Conservation (phyloP, 2,888 invertebrate genomes). For the Calameuta idolon region DNA sequence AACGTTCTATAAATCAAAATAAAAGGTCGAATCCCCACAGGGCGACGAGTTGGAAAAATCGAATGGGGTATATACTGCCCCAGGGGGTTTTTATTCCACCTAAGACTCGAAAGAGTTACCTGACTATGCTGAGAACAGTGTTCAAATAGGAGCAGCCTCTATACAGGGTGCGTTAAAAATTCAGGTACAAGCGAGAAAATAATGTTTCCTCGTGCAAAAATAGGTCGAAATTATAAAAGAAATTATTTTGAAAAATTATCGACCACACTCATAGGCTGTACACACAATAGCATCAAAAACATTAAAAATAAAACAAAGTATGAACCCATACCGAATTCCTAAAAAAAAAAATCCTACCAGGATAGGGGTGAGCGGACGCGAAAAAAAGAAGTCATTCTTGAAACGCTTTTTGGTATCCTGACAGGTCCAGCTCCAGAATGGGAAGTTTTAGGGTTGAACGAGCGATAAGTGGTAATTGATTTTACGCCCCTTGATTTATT, state of each 20-base stretch:
- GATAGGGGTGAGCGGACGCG: background rate
- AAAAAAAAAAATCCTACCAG: background rate
- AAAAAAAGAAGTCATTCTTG: background rate
- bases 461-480: conserved; percentile 65
- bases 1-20: conserved; percentile 66
- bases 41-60: conserved; percentile 57
- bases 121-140: conserved; percentile 26
- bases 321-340: background rate
- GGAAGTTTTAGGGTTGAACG: conserved; percentile 18
- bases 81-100: conserved; percentile 2
- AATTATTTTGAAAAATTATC: background rate
- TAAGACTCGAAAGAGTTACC: conserved; percentile 56
- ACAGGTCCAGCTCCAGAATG: background rate
- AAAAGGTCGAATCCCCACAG: conserved; percentile 49
- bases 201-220: background rate
- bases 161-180: background rate
- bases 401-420: background rate
- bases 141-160: background rate
- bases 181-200: background rate
- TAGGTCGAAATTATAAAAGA: background rate
- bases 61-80: conserved; percentile 27
- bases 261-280: background rate
- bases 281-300: background rate
- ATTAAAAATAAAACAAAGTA: background rate
- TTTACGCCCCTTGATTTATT: conserved; percentile 65